Evolutionary conservation across 2,888 invertebrate genomes (phyloP).

Genomic region (Carcina quercana): DNA sequence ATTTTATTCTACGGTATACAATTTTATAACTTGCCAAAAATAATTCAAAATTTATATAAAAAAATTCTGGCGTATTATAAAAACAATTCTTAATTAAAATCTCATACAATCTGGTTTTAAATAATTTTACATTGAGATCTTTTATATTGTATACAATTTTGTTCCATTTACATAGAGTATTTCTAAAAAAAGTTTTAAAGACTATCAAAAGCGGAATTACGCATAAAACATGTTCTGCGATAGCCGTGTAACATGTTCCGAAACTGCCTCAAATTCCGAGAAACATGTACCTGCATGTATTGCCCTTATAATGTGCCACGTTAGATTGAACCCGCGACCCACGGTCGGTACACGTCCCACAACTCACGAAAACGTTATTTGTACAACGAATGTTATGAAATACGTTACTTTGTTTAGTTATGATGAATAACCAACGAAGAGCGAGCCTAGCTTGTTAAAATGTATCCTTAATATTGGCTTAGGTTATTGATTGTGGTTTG

Average conservation of each 20-base stretch:
- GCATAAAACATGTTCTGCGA: background rate
- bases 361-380: slow-evolving; percentile 46
- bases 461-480: background rate
- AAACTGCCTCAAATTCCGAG: slow-evolving; percentile 31
- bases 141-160: too few relatives aligned
- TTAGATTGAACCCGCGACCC: slow-evolving; percentile 45
- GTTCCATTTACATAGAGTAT: too few relatives aligned
- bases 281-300: slow-evolving; percentile 21
- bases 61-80: too few relatives aligned
- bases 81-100: too few relatives aligned
- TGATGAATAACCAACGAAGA: slow-evolving; percentile 27
- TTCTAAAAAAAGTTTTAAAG: too few relatives aligned
- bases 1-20: too few relatives aligned
- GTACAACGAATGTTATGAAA: slow-evolving; percentile 31
- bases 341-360: slow-evolving; percentile 23
- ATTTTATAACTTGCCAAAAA: too few relatives aligned
- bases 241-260: slow-evolving; percentile 18
- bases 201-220: too few relatives aligned
- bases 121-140: too few relatives aligned
- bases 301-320: too few relatives aligned
- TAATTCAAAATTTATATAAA: too few relatives aligned
- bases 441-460: slow-evolving; percentile 17
- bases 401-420: slow-evolving; percentile 12
- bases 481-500: background rate
- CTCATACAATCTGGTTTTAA: too few relatives aligned